These are phyloP conservation scores for Gymnoscopelus braueri DNA, from an alignment of 2,797 vertebrate species.

Conservation along the genomic window DNA sequence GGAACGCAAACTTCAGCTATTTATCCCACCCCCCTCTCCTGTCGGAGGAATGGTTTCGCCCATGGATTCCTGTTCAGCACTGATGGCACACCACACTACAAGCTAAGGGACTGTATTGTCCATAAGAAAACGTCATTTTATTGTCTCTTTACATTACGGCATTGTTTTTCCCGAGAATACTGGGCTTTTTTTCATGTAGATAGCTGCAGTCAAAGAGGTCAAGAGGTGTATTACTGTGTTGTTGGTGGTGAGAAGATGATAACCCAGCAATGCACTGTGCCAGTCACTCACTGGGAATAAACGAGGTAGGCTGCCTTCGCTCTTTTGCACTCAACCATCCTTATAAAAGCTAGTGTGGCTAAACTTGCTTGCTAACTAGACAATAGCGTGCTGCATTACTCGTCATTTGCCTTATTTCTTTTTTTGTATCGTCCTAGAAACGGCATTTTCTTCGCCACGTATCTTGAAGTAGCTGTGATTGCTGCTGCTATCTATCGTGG, in stretches of 20 bases:
- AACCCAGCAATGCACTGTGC: constrained; percentile 42
- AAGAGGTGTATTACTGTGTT: neutral
- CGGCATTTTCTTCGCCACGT: neutral
- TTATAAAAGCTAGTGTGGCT: constrained; percentile 21
- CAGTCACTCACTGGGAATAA: constrained; percentile 45
- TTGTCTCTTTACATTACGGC: too few species aligned
- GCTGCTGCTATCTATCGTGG: neutral
- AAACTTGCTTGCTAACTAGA: constrained; percentile 54
- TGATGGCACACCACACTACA: constrained; percentile 57
- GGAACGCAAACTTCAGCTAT: constrained; percentile 61
- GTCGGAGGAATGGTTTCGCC: constrained; percentile 66
- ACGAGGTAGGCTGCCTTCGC: constrained; percentile 59
- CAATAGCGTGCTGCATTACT: too few species aligned
- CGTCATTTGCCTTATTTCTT: neutral
- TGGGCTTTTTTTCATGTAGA: neutral
- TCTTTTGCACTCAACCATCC: constrained; percentile 44
- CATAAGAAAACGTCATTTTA: constrained; percentile 23
- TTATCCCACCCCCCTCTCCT: constrained; percentile 17
- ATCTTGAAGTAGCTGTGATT: constrained; percentile 1
- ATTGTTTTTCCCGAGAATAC: too few species aligned
- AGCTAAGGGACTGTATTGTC: constrained; percentile 47
- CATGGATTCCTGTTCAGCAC: constrained; percentile 62
- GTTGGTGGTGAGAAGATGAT: neutral
- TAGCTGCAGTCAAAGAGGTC: neutral
- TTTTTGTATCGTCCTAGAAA: neutral